A percentile compares a stretch with the other conserved stretches of the same genome.
Evolutionary conservation across 2,113 vertebrate genomes (phyloP).

Genomic region (Sialia sialis): DNA sequence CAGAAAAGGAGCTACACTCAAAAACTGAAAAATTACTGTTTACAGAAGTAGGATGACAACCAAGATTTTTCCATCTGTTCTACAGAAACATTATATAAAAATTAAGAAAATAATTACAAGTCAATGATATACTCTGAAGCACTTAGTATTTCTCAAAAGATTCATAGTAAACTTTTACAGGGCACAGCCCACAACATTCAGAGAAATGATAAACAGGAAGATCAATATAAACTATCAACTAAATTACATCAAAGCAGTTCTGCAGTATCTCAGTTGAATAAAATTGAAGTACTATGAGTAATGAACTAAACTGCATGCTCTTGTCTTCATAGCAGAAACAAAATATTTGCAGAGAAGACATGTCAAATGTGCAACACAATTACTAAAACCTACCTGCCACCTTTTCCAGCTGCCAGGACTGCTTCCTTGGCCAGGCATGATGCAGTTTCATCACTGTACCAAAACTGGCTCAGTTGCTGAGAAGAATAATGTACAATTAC

Average conservation of each 20-base stretch:
- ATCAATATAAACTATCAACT: background rate
- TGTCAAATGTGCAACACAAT: background rate
- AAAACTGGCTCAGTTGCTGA: slow-evolving; percentile 95
- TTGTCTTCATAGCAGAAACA: background rate
- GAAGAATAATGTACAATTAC: background rate
- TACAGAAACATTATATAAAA: background rate
- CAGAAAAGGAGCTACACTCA: background rate
- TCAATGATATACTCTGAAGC: background rate
- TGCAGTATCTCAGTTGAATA: background rate
- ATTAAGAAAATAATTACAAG: background rate
- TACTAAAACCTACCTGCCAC: slow-evolving; percentile 80
- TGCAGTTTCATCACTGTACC: slow-evolving; percentile 91
- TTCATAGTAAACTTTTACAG: background rate
- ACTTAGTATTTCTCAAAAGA: background rate
- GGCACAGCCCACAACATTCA: background rate
- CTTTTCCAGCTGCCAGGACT: slow-evolving; percentile 77
- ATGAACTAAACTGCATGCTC: background rate
- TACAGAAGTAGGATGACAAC: background rate
- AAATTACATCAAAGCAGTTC: background rate
- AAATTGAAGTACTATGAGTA: background rate
- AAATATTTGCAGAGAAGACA: background rate
- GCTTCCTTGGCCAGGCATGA: slow-evolving; percentile 79
- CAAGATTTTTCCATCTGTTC: background rate
- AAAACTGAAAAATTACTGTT: background rate
- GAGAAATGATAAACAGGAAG: background rate